These are phyloP conservation scores for Holotrichia oblita DNA, from an alignment of 1,140 invertebrate genomes.

Conservation along the genomic window DNA sequence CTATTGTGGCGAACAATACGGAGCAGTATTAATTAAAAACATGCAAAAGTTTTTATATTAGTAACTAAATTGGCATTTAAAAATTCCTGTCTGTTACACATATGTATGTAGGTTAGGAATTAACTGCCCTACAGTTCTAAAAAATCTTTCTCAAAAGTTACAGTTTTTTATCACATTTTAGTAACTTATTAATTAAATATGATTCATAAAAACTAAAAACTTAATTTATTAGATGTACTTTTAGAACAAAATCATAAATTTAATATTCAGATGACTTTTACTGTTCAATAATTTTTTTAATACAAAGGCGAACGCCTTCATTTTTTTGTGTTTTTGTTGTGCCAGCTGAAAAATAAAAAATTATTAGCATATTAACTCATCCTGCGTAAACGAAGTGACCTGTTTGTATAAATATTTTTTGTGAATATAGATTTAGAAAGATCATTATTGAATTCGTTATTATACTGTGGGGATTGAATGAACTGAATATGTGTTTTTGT, in stretches of 20 bases:
- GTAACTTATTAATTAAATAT: too few relatives aligned
- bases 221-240: not conserved
- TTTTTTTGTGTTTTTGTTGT: not conserved
- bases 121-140: too few relatives aligned
- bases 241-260: conserved; percentile 14
- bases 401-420: conserved; percentile 10
- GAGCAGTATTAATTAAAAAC: too few relatives aligned
- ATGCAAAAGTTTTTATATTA: too few relatives aligned
- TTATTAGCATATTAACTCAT: not conserved
- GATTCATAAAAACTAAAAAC: not conserved
- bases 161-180: too few relatives aligned
- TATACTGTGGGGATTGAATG: not conserved
- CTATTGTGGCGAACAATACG: too few relatives aligned
- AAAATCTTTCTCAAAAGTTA: too few relatives aligned
- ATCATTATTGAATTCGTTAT: conserved; percentile 18
- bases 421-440: not conserved
- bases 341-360: conserved; percentile 14
- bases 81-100: too few relatives aligned
- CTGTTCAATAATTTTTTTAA: not conserved
- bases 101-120: too few relatives aligned
- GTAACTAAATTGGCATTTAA: too few relatives aligned
- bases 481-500: conserved; percentile 12
- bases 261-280: not conserved
- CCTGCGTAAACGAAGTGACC: not conserved
- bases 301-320: not conserved